These are phyloP conservation scores for Oceanodroma leucorhoa DNA, from an alignment of 2,797 vertebrate genomes.

Conservation along the genomic window DNA sequence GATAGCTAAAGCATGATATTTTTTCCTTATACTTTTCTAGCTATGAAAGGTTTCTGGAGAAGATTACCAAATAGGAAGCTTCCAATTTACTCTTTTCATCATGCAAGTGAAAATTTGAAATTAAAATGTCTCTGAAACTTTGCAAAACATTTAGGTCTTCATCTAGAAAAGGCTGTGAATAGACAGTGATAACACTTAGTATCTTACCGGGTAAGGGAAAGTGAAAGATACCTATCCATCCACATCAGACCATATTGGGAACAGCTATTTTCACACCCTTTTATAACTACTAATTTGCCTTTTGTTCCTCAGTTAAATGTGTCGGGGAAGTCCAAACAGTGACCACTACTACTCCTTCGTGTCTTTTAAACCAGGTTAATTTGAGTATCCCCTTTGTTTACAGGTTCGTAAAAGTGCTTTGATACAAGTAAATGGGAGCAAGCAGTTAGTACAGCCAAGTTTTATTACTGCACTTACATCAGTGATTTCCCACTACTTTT, in stretches of 20 bases:
- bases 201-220: constrained; percentile 32
- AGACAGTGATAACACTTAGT: neutral
- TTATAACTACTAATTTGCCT: neutral
- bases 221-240: neutral
- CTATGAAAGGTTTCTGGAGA: constrained; percentile 47
- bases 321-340: neutral
- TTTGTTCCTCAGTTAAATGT: neutral
- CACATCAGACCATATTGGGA: neutral
- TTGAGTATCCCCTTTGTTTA: neutral
- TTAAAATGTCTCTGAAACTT: constrained; percentile 31
- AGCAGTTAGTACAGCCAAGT: neutral
- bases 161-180: neutral
- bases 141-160: neutral
- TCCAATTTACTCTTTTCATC: neutral
- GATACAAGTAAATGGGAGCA: neutral
- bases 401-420: neutral
- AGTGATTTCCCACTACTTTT: neutral
- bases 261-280: constrained; percentile 41
- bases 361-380: neutral
- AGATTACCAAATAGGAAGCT: neutral
- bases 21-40: neutral
- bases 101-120: neutral
- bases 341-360: neutral
- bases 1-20: neutral
- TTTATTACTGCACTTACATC: neutral